Base-by-base conservation (phyloP, 2,113 vertebrate genomes). In the Lasiurus cinereus region DNA sequence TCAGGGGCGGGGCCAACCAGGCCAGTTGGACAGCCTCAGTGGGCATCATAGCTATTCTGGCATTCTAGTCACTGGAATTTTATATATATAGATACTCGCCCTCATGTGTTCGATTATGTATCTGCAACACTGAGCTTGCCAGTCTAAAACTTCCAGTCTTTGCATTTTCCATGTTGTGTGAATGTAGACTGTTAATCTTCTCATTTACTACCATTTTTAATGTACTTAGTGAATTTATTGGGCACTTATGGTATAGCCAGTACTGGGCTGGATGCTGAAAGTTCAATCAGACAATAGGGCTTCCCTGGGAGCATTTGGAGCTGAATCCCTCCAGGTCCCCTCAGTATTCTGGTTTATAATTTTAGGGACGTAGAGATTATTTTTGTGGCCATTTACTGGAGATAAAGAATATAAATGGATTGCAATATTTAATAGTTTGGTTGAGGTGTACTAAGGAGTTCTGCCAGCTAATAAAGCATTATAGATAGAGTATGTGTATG, bases 331-430 rank as follows among this genome's bases (percentile, higher is more conserved):
- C 29, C 2, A 88, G 29, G 4, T 64, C 13, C 69, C 48, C 54
- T 76, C 33, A 54, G 24, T n/a, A 84, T 78, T 90, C 64, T 92
- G 18, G 8, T 64, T 88, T 54, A 52, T 86, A 82, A 64, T 74
- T 72, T 10, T 10, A 27, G 36, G 9, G 36, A 16, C 8, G 24
- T 84, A 56, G 18, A 72, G 31, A 39, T 56, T 43, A 77, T 59
- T 73, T 80, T 94, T 91, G 31, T 80, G 31, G 52, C 62, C 27
- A 77, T 70, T 84, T 88, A 62, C 10, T 50, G 15, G 70, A n/a
- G 5, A 48, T 79, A 59, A 15, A 8, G 69, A 82, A 72, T 82
- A 22, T 46, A 50, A 77, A 21, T 69, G 27, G 39, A 80, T 70
- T 33, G 8, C 67, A 52, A 9, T 82, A 69, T 70, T 83, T 77